Percentiles rank a stretch among this genome's conserved stretches.
Conservation (phyloP, 2,888 invertebrate genomes). For the Selenia dentaria region DNA sequence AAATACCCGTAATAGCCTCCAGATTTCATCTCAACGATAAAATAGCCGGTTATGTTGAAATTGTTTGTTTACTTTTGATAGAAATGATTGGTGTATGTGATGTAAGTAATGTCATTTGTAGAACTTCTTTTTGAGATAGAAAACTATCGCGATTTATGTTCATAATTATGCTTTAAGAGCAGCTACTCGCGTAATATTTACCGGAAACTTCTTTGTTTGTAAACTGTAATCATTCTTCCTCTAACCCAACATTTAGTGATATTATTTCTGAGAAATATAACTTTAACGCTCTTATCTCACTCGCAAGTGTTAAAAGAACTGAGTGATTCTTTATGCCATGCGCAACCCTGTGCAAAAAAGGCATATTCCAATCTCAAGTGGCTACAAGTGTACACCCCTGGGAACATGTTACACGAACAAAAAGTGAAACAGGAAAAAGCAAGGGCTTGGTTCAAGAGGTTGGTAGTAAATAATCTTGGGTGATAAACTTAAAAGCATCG, state of each 20-base stretch:
- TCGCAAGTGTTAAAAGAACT: slow-evolving; percentile 12
- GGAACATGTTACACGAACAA: slow-evolving; percentile 47
- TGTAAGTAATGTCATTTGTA: no score
- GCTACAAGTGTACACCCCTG: slow-evolving; percentile 47
- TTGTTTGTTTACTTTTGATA: slow-evolving; percentile 48
- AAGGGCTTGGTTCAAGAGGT: slow-evolving; percentile 56
- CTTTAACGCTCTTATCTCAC: slow-evolving; percentile 12
- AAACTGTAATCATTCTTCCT: no score
- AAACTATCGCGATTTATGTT: no score
- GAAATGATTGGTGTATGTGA: slow-evolving; percentile 11
- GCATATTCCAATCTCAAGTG: slow-evolving; percentile 48
- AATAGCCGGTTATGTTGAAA: slow-evolving; percentile 49
- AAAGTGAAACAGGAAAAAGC: slow-evolving; percentile 38
- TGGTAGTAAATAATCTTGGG: slow-evolving; percentile 73
- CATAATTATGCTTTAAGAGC: no score
- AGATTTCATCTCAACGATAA: slow-evolving; percentile 40
- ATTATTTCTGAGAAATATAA: slow-evolving; percentile 1
- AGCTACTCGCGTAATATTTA: no score
- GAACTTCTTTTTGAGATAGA: no score
- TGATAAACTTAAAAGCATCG: slow-evolving; percentile 78
- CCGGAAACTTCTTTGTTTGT: no score
- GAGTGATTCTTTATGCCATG: slow-evolving; percentile 1
- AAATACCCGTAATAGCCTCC: slow-evolving; percentile 42
- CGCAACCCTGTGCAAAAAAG: slow-evolving; percentile 42
- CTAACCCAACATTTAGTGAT: no score